Conservation (phyloP, 1,140 invertebrate species). For the Antheraea mylitta region DNA sequence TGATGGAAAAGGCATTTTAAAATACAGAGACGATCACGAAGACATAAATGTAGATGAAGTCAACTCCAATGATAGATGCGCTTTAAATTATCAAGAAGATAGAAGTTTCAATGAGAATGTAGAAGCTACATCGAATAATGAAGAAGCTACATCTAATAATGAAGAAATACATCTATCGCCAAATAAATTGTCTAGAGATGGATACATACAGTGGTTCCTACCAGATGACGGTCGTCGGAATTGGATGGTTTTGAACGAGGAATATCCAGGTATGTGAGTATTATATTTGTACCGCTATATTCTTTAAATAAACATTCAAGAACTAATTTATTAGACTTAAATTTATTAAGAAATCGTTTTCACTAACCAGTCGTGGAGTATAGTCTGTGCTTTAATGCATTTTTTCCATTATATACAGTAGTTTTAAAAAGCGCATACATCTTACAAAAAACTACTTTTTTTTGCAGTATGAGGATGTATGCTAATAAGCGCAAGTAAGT, state of each 20-base stretch:
- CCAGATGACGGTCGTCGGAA: not conserved
- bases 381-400: too few relatives aligned
- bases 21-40: not conserved
- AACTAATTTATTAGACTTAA: too few relatives aligned
- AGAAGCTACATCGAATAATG: not conserved
- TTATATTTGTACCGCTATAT: too few relatives aligned
- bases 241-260: constrained; percentile 10
- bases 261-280: constrained; percentile 11
- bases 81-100: not conserved
- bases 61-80: not conserved
- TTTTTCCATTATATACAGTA: too few relatives aligned
- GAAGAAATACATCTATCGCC: too few relatives aligned
- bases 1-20: not conserved
- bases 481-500: constrained; percentile 2
- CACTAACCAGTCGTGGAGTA: too few relatives aligned
- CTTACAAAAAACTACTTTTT: not conserved
- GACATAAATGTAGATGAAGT: not conserved
- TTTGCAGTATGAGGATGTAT: not conserved
- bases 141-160: not conserved
- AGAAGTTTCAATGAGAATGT: not conserved
- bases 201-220: not conserved
- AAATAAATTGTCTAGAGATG: not conserved
- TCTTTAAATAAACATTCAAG: too few relatives aligned
- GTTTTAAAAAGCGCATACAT: too few relatives aligned
- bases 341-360: too few relatives aligned